Evolutionary conservation across 2,797 vertebrate species (phyloP), one percentile per base, ranked within the genome.

Genomic region (Urosaurus nigricauda): DNA sequence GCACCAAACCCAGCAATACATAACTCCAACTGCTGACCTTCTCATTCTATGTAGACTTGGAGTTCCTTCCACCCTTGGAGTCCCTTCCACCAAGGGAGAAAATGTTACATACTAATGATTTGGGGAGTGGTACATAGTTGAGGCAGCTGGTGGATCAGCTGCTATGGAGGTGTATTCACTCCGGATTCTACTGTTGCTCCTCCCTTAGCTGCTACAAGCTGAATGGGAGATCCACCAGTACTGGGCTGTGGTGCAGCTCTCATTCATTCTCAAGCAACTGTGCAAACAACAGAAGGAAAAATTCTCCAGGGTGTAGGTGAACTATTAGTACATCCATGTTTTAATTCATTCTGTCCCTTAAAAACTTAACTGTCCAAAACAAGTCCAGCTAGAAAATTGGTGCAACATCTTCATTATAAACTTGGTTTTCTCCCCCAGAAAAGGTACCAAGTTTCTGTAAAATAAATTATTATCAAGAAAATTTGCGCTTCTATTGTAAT

Each of bases 391-490:
- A 4, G 29, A 70, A n/a, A 70, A 4, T 56, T 77, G 84, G 70
- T 32, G 9, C 47, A 51, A 16, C 17, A 43, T 0, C 29, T 85
- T 5, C 79, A 47, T 26, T 32, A 35, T 19, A 51, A 47, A 77
- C 26, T 73, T 11, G 53, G 5, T 43, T 16, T 11, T 17, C 0
- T 5, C 63, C 56, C 21, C 47, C 85, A 84, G 70, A 65, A 83
- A 37, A 84, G 3, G 53, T 26, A 74, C 70, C 60, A 7, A 63
- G 83, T 19, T 78, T 2, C 1, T 91, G 7, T 73, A 79, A 79
- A 70, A 73, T 32, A 79, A 60, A 51, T 40, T 35, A 35, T 79
- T 77, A 85, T 92, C 68, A 78, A 29, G 82, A 65, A 77, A 81
- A 80, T 2, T 12, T 84, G 56, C 73, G 17, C 89, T 92, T 84